phyloP scores from a whole-genome alignment of 2,888 invertebrate genomes.

The Drosophila suboccidentalis region DNA sequence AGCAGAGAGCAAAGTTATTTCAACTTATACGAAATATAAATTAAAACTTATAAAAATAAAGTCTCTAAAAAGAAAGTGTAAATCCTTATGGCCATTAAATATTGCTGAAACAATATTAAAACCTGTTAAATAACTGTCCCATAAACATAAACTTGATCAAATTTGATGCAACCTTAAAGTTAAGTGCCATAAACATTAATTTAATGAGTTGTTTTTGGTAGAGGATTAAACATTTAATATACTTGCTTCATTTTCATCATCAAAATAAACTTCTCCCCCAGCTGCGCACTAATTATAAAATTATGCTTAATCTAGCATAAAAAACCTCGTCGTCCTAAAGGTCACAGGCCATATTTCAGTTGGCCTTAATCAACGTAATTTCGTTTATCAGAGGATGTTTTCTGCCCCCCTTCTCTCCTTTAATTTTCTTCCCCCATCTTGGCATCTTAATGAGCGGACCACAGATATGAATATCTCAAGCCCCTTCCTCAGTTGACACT shows the following conservation, averaged over 20 bases:
- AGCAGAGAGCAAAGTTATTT: no score
- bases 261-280: slow-evolving; percentile 19
- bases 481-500: slow-evolving; percentile 28
- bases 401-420: neutral
- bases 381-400: slow-evolving; percentile 46
- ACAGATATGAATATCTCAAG: slow-evolving; percentile 6
- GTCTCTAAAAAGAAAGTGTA: neutral
- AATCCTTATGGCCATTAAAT: neutral
- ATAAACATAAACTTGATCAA: slow-evolving; percentile 10
- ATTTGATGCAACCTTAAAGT: slow-evolving; percentile 13
- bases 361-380: slow-evolving; percentile 61
- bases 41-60: no score
- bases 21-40: no score
- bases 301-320: slow-evolving; percentile 74
- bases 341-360: slow-evolving; percentile 65
- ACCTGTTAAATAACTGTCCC: slow-evolving; percentile 1
- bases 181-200: slow-evolving; percentile 25
- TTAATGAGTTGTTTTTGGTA: slow-evolving; percentile 17
- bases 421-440: neutral
- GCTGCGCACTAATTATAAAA: slow-evolving; percentile 65
- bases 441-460: slow-evolving; percentile 39
- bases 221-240: slow-evolving; percentile 18
- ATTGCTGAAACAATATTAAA: neutral
- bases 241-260: slow-evolving; percentile 28
- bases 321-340: slow-evolving; percentile 40